A percentile compares a stretch with the other conserved stretches of the same genome.
These are phyloP conservation scores for Trinectes maculatus DNA, from an alignment of 2,113 vertebrate genomes.

Conservation along the genomic window DNA sequence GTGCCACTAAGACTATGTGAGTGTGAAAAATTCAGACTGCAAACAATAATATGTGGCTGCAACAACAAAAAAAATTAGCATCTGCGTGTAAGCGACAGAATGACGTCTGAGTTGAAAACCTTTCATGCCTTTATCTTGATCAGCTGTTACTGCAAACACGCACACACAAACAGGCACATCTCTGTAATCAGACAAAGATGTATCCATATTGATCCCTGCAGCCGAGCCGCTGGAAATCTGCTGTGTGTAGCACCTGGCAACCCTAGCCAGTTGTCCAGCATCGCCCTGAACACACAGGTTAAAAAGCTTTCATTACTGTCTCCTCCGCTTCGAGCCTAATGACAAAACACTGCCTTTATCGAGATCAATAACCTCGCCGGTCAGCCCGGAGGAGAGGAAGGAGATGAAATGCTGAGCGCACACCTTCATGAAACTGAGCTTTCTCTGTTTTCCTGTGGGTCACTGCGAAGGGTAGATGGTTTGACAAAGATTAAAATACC, in stretches of 20 bases:
- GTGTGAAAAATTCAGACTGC: too few species aligned
- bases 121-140: too few species aligned
- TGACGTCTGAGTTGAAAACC: too few species aligned
- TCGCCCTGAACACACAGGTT: slow-evolving; percentile 62
- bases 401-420: slow-evolving; percentile 72
- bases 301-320: slow-evolving; percentile 78
- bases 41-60: too few species aligned
- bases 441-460: slow-evolving; percentile 76
- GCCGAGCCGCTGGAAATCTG: slow-evolving; percentile 64
- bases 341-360: slow-evolving; percentile 75
- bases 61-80: too few species aligned
- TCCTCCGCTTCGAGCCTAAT: slow-evolving; percentile 54
- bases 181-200: slow-evolving; percentile 76
- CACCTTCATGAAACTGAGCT: slow-evolving; percentile 70
- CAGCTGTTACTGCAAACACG: slow-evolving; percentile 22
- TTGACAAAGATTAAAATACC: slow-evolving; percentile 75
- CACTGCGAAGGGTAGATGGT: slow-evolving; percentile 61
- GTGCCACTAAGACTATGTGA: too few species aligned
- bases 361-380: slow-evolving; percentile 73
- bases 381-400: slow-evolving; percentile 61
- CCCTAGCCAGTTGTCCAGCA: slow-evolving; percentile 46
- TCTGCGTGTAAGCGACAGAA: too few species aligned
- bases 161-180: slow-evolving; percentile 40
- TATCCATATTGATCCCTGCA: slow-evolving; percentile 69
- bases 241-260: slow-evolving; percentile 69